These are phyloP conservation scores for Rhamnusium bicolor DNA, from an alignment of 2,888 invertebrate genomes.

Conservation along the genomic window DNA sequence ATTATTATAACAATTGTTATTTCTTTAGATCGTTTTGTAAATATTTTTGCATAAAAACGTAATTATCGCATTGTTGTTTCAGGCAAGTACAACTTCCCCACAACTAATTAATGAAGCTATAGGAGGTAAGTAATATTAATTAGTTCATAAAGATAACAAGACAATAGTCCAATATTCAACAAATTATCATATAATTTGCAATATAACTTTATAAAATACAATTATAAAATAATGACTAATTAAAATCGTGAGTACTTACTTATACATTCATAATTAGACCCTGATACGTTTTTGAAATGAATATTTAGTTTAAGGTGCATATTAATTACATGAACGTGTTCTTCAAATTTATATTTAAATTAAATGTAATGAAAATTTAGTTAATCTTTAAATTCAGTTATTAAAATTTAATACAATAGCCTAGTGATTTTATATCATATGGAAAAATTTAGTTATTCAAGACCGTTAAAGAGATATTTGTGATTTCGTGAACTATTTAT, in stretches of 20 bases:
- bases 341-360: background rate
- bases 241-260: background rate
- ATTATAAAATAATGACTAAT: slow-evolving; percentile 12
- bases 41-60: slow-evolving; percentile 15
- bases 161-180: slow-evolving; percentile 11
- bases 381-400: no score
- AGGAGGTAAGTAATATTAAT: slow-evolving; percentile 20
- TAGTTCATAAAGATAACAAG: slow-evolving; percentile 4
- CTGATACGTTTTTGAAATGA: background rate
- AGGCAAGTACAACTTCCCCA: slow-evolving; percentile 15
- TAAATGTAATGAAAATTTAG: no score
- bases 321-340: background rate
- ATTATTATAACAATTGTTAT: no score
- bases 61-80: slow-evolving; percentile 19
- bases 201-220: slow-evolving; percentile 4
- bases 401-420: background rate
- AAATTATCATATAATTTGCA: slow-evolving; percentile 25
- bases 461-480: no score
- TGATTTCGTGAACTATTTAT: no score
- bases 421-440: no score
- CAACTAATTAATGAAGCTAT: slow-evolving; percentile 3
- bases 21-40: no score
- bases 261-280: background rate
- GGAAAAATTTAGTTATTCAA: no score
- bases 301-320: background rate